Base-by-base conservation (phyloP, 2,113 vertebrate species). In the Equus przewalskii region DNA sequence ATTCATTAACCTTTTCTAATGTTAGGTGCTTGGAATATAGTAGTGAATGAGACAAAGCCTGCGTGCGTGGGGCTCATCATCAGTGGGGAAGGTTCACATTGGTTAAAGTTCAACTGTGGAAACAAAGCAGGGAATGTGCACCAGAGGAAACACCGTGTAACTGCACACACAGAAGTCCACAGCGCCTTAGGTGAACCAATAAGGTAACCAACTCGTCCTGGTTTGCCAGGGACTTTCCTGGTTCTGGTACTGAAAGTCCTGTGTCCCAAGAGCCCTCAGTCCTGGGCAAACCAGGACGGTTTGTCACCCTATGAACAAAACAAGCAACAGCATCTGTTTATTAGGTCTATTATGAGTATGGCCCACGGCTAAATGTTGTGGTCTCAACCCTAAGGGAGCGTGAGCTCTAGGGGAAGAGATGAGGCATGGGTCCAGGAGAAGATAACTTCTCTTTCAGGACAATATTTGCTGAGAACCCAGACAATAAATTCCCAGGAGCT, bases 301-400 rank as follows among this genome's bases (percentile, higher is more conserved):
- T 87, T 70, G 64, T 90, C 64, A 69, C 16, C 56, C 49, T 85
- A 14, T 70, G 41, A 91, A 72, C 36, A 44, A 49, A 56, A 67
- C 3, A 83, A 65, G 30, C 33, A 67, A n/a, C 51, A 51, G 33
- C 33, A 22, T 46, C 14, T 49, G 19, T 36, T 79, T 79, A 44
- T 49, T 51, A 54, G 60, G 19, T 36, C n/a, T 72, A 9, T 41
- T 76, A 49, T 70, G 30, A 88, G 51, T 19, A 88, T 99, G 22
- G 44, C 30, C 15, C 12, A 19, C 21, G 64, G 70, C 19, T 75
- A 72, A 93, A 90, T 44, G 22, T 1, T 88, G 33, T 58, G 67
- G 44, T 83, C 15, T 73, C 62, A 19, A 64, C 15, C 10, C 64
- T 44, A 49, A 83, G 65, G 44, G 24, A 93, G 28, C 15, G 65